phyloP scores from a whole-genome alignment of 2,888 invertebrate genomes.

The Orchestes rusci region DNA sequence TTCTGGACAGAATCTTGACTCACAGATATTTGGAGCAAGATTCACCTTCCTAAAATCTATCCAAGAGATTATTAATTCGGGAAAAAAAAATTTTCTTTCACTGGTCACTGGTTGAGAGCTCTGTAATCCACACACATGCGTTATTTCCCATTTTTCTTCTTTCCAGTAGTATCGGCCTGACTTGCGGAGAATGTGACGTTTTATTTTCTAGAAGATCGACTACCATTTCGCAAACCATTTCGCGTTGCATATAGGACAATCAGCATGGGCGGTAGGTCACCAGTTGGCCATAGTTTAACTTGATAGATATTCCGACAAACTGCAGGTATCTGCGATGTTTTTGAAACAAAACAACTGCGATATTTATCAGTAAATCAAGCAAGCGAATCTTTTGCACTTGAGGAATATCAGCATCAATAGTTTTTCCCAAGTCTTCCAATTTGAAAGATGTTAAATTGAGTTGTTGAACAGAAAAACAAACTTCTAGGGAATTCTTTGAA shows the following conservation, averaged over 20 bases:
- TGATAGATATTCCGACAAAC: conserved; percentile 8
- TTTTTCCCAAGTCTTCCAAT: not conserved
- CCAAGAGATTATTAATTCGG: conserved; percentile 25
- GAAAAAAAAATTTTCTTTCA: conserved; percentile 34
- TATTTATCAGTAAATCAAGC: not conserved
- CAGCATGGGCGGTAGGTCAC: conserved; percentile 22
- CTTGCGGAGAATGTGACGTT: conserved; percentile 18
- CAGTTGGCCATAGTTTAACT: conserved; percentile 18
- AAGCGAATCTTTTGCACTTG: too few relatives aligned
- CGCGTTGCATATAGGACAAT: conserved; percentile 20
- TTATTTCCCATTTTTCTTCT: conserved; percentile 26
- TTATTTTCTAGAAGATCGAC: conserved; percentile 8
- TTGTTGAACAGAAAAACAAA: not conserved
- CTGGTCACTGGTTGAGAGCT: conserved; percentile 33
- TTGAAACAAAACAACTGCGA: not conserved
- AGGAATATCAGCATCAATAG: not conserved
- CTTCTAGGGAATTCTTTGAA: not conserved
- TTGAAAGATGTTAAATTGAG: not conserved
- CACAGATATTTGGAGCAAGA: conserved; percentile 22
- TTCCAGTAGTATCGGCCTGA: conserved; percentile 22
- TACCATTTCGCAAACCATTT: conserved; percentile 20
- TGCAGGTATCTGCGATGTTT: conserved; percentile 1
- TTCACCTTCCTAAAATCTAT: conserved; percentile 27
- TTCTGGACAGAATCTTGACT: conserved; percentile 12
- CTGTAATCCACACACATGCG: conserved; percentile 33